Evolutionary conservation across 2,797 vertebrate species (phyloP), one percentile per base, ranked within the genome.

Genomic region (Mionectes olivaceus): DNA sequence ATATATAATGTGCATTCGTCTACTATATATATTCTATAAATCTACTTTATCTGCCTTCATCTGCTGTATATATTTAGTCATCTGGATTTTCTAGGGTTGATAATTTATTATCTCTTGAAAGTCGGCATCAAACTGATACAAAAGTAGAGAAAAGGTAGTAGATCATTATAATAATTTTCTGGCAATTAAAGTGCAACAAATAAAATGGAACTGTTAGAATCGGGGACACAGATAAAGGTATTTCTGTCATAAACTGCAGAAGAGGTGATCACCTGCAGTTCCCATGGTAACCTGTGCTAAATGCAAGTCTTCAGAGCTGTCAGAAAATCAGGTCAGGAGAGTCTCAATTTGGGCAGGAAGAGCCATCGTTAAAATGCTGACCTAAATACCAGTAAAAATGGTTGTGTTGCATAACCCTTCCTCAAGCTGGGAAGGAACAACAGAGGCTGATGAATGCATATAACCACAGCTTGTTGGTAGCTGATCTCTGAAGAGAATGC

Each of bases 241-340:
- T n/a, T 90, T 95, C 59, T 89, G 41, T 73, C 67, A 43, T 35
- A 46, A 82, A 19, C 49, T 60, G 13, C 57, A 46, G 39, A 70
- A 59, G 13, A 52, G 33, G 28, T 73, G 33, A n/a, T 84, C 25
- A 56, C 70, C 67, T 87, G 41, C 28, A 50, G 70, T 93, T 87
- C 56, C 60, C 56, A 70, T 83, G 68, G 87, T 67, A 89, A 85
- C 64, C 13, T 56, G 14, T 76, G 33, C 47, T 67, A 53, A 76
- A 17, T 53, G 74, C n/a, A 82, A 18, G 15, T 76, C 52, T 67
- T 93, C 55, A 69, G 71, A 90, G 76, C 2, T 4, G 43, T 69
- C 87, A 84, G 65, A 60, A 90, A 95, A 94, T 93, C 71, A 80
- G 77, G 74, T 87, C 95, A 79, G 12, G 44, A 28, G 49, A 73